phyloP scores from a whole-genome alignment of 1,140 invertebrate genomes.

The Mylabris phalerata region DNA sequence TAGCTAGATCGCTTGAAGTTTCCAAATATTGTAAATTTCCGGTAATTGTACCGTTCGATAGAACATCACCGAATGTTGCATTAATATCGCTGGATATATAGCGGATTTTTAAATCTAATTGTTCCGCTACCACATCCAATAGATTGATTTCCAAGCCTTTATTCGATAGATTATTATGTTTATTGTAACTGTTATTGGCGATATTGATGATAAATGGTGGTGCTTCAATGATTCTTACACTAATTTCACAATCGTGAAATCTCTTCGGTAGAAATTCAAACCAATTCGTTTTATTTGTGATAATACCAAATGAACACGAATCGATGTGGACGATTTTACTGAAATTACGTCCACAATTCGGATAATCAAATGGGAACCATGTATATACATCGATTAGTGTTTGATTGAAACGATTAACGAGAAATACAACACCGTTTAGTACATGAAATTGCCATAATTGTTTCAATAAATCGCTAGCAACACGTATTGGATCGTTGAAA shows the following conservation, averaged over 20 bases:
- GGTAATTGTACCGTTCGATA: slow-evolving; percentile 19
- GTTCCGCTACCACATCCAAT: slow-evolving; percentile 20
- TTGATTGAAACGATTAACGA: neutral
- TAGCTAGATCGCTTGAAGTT: slow-evolving; percentile 13
- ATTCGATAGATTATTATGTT: neutral
- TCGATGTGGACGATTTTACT: slow-evolving; percentile 9
- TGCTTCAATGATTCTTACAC: slow-evolving; percentile 15
- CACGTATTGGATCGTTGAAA: neutral
- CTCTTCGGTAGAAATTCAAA: slow-evolving; percentile 24
- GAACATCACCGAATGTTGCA: slow-evolving; percentile 17
- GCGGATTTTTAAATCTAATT: slow-evolving; percentile 17
- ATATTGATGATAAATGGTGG: slow-evolving; percentile 21
- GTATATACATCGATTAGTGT: slow-evolving; percentile 15
- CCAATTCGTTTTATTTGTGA: slow-evolving; percentile 8
- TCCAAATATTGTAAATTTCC: slow-evolving; percentile 16
- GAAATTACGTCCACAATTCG: slow-evolving; percentile 18
- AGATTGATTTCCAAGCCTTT: slow-evolving; percentile 24
- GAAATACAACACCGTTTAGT: slow-evolving; percentile 11
- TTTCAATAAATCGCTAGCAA: neutral
- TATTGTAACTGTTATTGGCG: neutral
- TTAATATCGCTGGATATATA: slow-evolving; percentile 9
- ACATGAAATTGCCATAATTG: slow-evolving; percentile 11
- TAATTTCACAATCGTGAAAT: slow-evolving; percentile 24
- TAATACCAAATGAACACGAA: slow-evolving; percentile 15
- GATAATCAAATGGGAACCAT: slow-evolving; percentile 22